Percentiles rank a stretch among this genome's conserved stretches.
Evolutionary conservation across 2,797 vertebrate genomes (phyloP).

Genomic region (Phalanger gymnotis): DNA sequence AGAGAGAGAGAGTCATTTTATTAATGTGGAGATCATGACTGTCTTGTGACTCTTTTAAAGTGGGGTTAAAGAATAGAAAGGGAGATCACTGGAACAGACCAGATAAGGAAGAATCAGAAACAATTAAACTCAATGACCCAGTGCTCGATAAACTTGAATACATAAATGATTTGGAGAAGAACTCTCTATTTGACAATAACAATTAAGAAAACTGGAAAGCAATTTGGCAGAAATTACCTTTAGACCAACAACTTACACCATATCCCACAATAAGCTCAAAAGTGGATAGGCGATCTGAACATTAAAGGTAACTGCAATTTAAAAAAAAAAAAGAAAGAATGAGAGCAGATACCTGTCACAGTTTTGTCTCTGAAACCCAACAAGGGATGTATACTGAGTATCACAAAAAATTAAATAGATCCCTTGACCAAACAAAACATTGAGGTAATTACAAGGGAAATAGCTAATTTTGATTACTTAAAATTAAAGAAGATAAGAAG

Average conservation of each 20-base stretch:
- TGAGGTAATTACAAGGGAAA: background rate
- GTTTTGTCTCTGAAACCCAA: background rate
- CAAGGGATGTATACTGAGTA: background rate
- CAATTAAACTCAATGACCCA: background rate
- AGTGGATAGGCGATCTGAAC: background rate
- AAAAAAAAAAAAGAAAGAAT: background rate
- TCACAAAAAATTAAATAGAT: background rate
- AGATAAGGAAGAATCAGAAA: background rate
- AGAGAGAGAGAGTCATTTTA: conserved; percentile 15
- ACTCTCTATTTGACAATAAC: background rate
- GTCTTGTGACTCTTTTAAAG: conserved; percentile 30
- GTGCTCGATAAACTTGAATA: background rate
- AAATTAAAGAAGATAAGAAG: background rate
- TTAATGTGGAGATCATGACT: conserved; percentile 5
- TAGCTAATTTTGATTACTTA: background rate
- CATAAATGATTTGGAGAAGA: background rate
- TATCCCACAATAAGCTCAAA: background rate
- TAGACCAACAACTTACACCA: background rate
- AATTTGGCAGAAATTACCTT: background rate
- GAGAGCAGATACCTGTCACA: background rate
- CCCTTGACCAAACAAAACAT: background rate
- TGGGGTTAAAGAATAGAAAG: conserved; percentile 21
- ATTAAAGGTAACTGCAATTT: background rate
- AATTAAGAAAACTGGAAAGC: background rate
- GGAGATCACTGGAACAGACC: background rate